phyloP scores from a whole-genome alignment of 2,888 invertebrate genomes.

The Electrophaes corylata region DNA sequence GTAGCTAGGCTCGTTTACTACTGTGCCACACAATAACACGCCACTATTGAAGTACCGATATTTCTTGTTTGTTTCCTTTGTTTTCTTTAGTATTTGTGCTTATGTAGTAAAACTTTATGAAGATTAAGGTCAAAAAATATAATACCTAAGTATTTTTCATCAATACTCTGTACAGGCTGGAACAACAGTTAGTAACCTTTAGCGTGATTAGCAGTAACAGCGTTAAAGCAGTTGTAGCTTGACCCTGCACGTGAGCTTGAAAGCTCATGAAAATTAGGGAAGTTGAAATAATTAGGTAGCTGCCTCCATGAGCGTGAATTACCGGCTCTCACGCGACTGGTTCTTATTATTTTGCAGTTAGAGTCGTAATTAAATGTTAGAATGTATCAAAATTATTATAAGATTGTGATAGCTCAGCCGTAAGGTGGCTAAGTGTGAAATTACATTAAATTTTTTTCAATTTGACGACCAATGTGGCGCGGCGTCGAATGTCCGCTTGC shows the following conservation, averaged over 20 bases:
- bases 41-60: too few species aligned
- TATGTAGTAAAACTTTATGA: too few species aligned
- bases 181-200: too few species aligned
- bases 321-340: slow-evolving; percentile 69
- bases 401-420: slow-evolving; percentile 49
- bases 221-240: slow-evolving; percentile 19
- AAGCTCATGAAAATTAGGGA: slow-evolving; percentile 64
- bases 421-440: slow-evolving; percentile 38
- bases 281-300: slow-evolving; percentile 69
- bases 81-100: too few species aligned
- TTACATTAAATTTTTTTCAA: slow-evolving; percentile 29
- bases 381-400: slow-evolving; percentile 64
- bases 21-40: too few species aligned
- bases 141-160: too few species aligned
- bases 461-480: too few species aligned
- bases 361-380: slow-evolving; percentile 70
- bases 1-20: too few species aligned
- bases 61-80: too few species aligned
- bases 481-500: too few species aligned
- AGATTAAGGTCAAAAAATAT: too few species aligned
- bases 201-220: background rate
- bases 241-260: slow-evolving; percentile 47
- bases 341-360: slow-evolving; percentile 78
- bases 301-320: slow-evolving; percentile 65
- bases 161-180: too few species aligned